These are phyloP conservation scores for Toxotes chatareus DNA, from an alignment of 2,113 vertebrate genomes.

Conservation along the genomic window DNA sequence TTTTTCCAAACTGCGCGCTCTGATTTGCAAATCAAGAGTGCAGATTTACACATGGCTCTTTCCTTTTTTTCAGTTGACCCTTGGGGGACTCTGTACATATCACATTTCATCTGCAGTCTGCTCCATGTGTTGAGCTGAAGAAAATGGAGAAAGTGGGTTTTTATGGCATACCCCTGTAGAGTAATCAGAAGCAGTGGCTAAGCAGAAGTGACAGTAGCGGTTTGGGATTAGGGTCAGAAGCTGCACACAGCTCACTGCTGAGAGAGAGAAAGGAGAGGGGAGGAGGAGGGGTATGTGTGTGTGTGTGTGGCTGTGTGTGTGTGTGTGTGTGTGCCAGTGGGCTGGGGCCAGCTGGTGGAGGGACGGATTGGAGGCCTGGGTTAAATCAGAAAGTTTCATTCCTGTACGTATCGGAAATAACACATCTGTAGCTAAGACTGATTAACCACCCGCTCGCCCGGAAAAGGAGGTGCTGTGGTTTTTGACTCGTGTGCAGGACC, in stretches of 20 bases:
- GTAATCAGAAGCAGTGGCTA: constrained; percentile 56
- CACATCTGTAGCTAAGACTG: constrained; percentile 56
- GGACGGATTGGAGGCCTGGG: constrained; percentile 34
- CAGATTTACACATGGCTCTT: neutral
- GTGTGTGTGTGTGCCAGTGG: constrained; percentile 1
- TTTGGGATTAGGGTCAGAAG: constrained; percentile 72
- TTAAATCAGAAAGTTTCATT: constrained; percentile 45
- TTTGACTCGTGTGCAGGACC: neutral
- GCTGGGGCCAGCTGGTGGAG: constrained; percentile 57
- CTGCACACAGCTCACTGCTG: constrained; percentile 35
- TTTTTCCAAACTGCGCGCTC: too few relatives aligned
- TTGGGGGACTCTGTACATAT: constrained; percentile 2
- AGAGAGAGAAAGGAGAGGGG: constrained; percentile 18
- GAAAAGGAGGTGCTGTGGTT: constrained; percentile 12
- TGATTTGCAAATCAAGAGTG: too few relatives aligned
- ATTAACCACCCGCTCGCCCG: constrained; percentile 42
- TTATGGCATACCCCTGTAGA: constrained; percentile 57
- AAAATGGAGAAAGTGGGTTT: constrained; percentile 55
- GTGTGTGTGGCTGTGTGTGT: neutral
- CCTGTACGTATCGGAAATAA: constrained; percentile 42
- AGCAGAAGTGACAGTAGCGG: constrained; percentile 69
- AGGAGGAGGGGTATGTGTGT: too few relatives aligned
- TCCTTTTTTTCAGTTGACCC: too few relatives aligned
- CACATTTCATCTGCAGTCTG: constrained; percentile 44
- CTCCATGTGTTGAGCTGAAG: constrained; percentile 43